Evolutionary conservation across 2,113 vertebrate species (phyloP).

Genomic region (Amphiprion ocellaris): DNA sequence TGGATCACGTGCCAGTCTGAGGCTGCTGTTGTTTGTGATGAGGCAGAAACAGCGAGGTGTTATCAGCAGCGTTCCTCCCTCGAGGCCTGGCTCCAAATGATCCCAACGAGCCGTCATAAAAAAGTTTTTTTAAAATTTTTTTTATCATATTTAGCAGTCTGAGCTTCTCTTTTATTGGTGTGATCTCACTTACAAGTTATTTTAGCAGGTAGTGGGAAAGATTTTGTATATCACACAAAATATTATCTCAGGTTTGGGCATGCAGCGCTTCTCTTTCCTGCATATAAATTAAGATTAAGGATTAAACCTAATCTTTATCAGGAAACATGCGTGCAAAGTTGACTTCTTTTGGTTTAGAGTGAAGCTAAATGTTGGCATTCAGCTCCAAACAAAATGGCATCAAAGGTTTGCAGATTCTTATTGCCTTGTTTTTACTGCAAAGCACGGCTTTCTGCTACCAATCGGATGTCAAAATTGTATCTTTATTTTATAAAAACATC

Average conservation of each 20-base stretch:
- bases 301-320: too few relatives aligned
- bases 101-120: constrained; percentile 3
- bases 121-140: background rate
- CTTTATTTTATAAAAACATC: too few relatives aligned
- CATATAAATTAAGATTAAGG: background rate
- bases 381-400: too few relatives aligned
- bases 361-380: too few relatives aligned
- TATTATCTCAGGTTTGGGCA: background rate
- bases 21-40: constrained; percentile 31
- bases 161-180: constrained; percentile 37
- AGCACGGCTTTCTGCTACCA: too few relatives aligned
- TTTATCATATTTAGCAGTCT: constrained; percentile 29
- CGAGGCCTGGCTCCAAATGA: background rate
- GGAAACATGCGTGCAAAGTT: too few relatives aligned
- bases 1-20: constrained; percentile 15
- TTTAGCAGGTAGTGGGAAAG: constrained; percentile 8
- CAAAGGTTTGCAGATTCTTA: too few relatives aligned
- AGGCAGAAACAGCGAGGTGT: constrained; percentile 10
- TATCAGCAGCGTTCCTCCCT: constrained; percentile 3
- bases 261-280: background rate
- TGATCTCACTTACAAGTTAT: constrained; percentile 26
- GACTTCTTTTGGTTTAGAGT: too few relatives aligned
- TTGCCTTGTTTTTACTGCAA: too few relatives aligned
- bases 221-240: background rate
- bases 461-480: too few relatives aligned